These are phyloP conservation scores for Heliconius hewitsoni DNA, from an alignment of 1,140 invertebrate species.

Conservation along the genomic window DNA sequence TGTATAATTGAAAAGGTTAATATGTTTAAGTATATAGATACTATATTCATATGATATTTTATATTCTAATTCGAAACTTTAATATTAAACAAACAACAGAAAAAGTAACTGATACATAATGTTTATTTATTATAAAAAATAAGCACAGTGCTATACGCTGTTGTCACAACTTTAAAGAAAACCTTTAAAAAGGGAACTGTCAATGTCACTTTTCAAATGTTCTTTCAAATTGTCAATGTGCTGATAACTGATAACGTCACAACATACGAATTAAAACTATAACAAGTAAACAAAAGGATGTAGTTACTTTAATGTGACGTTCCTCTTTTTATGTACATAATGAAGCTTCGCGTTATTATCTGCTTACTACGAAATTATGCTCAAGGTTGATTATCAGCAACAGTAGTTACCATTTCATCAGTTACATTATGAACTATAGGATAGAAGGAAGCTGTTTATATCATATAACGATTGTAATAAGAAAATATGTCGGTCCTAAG, in stretches of 20 bases:
- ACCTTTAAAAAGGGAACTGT: background rate
- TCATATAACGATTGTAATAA: background rate
- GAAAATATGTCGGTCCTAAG: slow-evolving; percentile 57
- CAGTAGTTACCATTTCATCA: slow-evolving; percentile 35
- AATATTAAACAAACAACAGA: no score
- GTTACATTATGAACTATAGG: slow-evolving; percentile 28
- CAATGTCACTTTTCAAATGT: background rate
- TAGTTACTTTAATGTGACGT: slow-evolving; percentile 8
- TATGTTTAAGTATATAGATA: no score
- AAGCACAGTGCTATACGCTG: background rate
- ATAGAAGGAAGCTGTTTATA: background rate
- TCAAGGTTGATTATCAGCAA: slow-evolving; percentile 35
- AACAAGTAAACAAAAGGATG: background rate
- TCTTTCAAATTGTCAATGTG: background rate
- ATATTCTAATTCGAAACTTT: no score
- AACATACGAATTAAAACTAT: slow-evolving; percentile 1
- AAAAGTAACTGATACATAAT: no score
- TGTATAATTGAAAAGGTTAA: no score
- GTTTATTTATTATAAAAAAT: background rate
- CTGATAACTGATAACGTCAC: background rate
- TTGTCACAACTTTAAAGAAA: background rate
- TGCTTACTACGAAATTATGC: slow-evolving; percentile 25
- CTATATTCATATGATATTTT: no score
- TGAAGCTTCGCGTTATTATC: slow-evolving; percentile 30
- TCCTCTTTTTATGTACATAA: background rate